Base-by-base conservation (phyloP, 1,140 invertebrate genomes). In the Ditylenchus dipsaci region DNA sequence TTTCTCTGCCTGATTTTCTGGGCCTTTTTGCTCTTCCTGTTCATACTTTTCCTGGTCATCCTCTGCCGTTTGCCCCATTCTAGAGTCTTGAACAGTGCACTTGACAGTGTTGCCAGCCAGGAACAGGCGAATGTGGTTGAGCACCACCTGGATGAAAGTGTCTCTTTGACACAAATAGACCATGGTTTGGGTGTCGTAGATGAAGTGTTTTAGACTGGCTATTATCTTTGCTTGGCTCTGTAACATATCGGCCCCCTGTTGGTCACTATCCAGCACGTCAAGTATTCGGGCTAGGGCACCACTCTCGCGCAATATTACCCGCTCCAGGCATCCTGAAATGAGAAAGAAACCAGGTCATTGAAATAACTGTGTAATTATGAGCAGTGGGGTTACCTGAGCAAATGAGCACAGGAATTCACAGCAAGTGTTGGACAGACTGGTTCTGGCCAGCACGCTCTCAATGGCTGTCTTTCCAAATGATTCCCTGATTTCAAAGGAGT, bases 401-500 rank as follows among this genome's bases (percentile, higher is more conserved):
- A 76, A 75, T 23, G 43, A 74, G 26, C 73, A 66, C 11, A 71
- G 47, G 49, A 71, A 71, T 23, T n/a, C 29, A 0, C 73, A 71
- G 33, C 11, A 29, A 5, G 17, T 23, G 68, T 19, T 47, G 19
- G 23, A 21, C 1, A 33, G 21, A 9, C 26, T 19, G 15, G 42
- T 8, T 13, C 13, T 56, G 8, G 38, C 59, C 1, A 71, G n/a
- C 33, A 71, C 33, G 15, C 42, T 15, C 7, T 23, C 13, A 42
- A 71, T 71, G 8, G 59, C 72, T 13, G 26, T 26, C 15, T 23
- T n/a, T 19, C 72, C 72, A 59, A 71, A 75, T 9, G 38, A 13
- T 58, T 71, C 69, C 1, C 69, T 72, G 27, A 71, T 42, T 49
- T 71, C 62, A 45, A 68, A 75, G 13, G 73, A 75, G 21, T 30